phyloP scores from a whole-genome alignment of 1,140 invertebrate species.

The Latrodectus geometricus region DNA sequence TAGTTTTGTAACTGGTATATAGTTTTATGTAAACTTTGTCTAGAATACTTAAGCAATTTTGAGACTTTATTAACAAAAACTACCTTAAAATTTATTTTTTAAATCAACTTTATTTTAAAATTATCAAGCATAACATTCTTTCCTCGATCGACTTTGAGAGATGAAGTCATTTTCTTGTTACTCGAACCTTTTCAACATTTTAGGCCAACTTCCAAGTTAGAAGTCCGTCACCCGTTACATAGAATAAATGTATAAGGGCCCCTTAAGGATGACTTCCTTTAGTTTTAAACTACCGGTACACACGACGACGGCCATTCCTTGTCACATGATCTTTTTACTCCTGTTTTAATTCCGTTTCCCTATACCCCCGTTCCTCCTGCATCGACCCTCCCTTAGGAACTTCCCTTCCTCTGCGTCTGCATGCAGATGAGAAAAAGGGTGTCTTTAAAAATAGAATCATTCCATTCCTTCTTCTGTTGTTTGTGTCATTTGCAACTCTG shows the following conservation, averaged over 20 bases:
- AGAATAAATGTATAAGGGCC: not conserved
- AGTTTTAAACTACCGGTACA: not conserved
- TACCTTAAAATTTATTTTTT: too few species aligned
- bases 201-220: not conserved
- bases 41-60: too few species aligned
- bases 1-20: too few species aligned
- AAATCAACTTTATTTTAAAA: too few species aligned
- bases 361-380: not conserved
- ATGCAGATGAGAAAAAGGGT: not conserved
- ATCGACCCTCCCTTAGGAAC: not conserved
- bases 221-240: not conserved
- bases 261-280: not conserved
- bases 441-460: not conserved
- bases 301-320: not conserved
- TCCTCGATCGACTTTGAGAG: too few species aligned
- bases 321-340: not conserved
- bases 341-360: not conserved
- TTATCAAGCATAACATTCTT: too few species aligned
- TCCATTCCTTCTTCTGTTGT: not conserved
- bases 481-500: not conserved
- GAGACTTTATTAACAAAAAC: too few species aligned
- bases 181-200: not conserved
- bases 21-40: too few species aligned
- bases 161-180: not conserved
- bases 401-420: not conserved